phyloP scores from a whole-genome alignment of 1,140 invertebrate species.

The Plutomurus gul region DNA sequence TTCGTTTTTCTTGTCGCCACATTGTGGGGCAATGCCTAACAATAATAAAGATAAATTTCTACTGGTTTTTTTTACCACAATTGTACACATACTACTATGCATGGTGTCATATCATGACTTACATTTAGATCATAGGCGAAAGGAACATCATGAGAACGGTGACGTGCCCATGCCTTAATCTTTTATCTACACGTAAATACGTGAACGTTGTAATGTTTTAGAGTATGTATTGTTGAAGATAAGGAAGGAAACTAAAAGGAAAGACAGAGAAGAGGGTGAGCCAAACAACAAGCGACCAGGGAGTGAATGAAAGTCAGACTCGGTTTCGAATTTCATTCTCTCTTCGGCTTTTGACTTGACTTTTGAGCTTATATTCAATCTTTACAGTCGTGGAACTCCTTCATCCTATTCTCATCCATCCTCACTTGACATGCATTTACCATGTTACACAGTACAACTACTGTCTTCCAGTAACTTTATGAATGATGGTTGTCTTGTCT shows the following conservation, averaged over 20 bases:
- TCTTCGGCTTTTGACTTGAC: slow-evolving; percentile 12
- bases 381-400: slow-evolving; percentile 5
- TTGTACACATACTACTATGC: too few species aligned
- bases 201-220: not conserved
- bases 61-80: too few species aligned
- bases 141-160: too few species aligned
- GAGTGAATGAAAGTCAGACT: slow-evolving; percentile 16
- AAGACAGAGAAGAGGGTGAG: not conserved
- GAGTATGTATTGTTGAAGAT: not conserved
- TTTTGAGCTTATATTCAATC: slow-evolving; percentile 25
- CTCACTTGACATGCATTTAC: slow-evolving; percentile 26
- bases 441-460: not conserved
- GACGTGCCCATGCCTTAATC: not conserved
- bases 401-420: slow-evolving; percentile 23
- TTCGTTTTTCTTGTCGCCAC: too few species aligned
- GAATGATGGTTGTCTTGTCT: not conserved
- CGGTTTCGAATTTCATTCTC: slow-evolving; percentile 16
- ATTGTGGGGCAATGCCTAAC: too few species aligned
- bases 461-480: slow-evolving; percentile 1
- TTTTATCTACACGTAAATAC: not conserved
- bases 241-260: slow-evolving; percentile 11
- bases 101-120: too few species aligned
- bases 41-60: too few species aligned
- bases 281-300: slow-evolving; percentile 13
- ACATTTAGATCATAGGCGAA: too few species aligned